These are phyloP conservation scores for Pocota personata DNA, from an alignment of 2,888 invertebrate species.

Conservation along the genomic window DNA sequence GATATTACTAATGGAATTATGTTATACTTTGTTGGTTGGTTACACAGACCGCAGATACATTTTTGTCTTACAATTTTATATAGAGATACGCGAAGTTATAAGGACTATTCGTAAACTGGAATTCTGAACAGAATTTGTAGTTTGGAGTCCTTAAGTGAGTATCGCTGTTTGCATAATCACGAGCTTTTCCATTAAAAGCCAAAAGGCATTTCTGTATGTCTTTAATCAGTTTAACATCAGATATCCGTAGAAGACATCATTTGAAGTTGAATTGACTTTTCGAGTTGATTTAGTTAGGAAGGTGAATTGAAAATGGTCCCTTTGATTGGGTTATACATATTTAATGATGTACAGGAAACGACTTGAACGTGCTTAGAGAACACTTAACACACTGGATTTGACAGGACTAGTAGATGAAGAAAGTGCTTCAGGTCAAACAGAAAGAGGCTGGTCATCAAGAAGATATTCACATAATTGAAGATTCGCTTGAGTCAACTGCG, in stretches of 20 bases:
- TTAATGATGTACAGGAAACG: slow-evolving; percentile 17
- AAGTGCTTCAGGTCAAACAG: neutral
- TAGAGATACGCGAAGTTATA: neutral
- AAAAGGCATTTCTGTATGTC: neutral
- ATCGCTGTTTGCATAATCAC: neutral
- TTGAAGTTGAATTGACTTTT: slow-evolving; percentile 4
- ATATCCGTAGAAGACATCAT: neutral
- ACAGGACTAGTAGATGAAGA: neutral
- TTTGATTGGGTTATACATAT: slow-evolving; percentile 34
- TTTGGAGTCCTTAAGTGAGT: neutral
- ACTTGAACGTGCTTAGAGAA: neutral
- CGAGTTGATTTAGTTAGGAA: slow-evolving; percentile 10
- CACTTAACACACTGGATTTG: neutral
- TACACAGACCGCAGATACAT: no score
- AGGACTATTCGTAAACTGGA: neutral
- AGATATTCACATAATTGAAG: neutral
- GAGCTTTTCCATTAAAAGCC: slow-evolving; percentile 1
- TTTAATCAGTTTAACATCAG: slow-evolving; percentile 6
- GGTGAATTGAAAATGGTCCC: slow-evolving; percentile 12
- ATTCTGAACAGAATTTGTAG: no score
- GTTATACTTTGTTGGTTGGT: neutral
- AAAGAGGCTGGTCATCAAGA: neutral
- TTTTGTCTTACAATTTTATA: neutral
- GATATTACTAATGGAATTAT: slow-evolving; percentile 26
- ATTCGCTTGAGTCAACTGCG: neutral